Conservation (phyloP, 2,113 vertebrate genomes). For the Podilymbus podiceps region DNA sequence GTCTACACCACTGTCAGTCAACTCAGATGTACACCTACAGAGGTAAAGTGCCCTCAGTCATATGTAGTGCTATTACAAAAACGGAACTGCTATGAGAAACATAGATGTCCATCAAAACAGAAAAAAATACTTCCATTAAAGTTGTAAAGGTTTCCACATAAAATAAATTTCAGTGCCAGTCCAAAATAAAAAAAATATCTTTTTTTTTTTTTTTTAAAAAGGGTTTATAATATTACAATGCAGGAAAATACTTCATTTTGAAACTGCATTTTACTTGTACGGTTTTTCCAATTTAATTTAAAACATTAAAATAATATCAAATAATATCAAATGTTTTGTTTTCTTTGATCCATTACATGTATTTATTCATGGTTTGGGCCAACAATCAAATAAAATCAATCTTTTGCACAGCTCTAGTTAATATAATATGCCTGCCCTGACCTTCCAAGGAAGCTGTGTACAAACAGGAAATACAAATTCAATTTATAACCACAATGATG, state of each 20-base stretch:
- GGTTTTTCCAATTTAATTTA: neutral
- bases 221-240: neutral
- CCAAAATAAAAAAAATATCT: neutral
- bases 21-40: neutral
- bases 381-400: neutral
- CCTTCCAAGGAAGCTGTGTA: neutral
- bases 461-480: constrained; percentile 37
- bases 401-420: neutral
- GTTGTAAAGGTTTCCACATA: neutral
- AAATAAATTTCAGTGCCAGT: neutral
- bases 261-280: neutral
- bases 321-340: neutral
- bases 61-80: neutral
- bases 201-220: neutral
- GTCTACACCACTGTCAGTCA: too few relatives aligned
- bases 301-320: neutral
- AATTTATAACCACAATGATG: constrained; percentile 23
- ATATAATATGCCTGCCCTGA: neutral
- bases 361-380: neutral
- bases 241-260: neutral
- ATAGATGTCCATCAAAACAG: neutral
- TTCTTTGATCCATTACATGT: neutral
- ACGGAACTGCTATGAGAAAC: neutral
- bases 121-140: neutral
- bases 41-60: neutral